Conservation (phyloP, 2,888 invertebrate species). For the Leistus spinibarbis region DNA sequence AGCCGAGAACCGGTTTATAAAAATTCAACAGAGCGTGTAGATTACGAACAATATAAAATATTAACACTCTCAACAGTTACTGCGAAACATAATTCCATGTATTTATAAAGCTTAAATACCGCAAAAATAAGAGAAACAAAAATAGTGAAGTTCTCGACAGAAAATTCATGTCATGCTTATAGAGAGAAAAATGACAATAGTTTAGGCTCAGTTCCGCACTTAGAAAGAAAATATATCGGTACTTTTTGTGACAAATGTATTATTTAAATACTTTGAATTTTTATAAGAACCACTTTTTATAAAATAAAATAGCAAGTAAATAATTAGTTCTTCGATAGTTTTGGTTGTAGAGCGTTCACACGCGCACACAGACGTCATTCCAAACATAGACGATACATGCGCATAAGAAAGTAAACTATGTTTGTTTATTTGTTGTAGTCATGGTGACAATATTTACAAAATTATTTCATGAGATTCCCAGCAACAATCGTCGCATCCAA, state of each 20-base stretch:
- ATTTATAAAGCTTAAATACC: neutral
- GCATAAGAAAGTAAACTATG: no score
- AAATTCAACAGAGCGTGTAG: neutral
- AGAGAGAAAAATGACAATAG: neutral
- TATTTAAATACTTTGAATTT: no score
- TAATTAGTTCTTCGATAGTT: no score
- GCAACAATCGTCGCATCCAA: neutral
- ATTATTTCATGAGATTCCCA: neutral
- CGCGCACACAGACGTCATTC: no score
- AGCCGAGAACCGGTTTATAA: neutral
- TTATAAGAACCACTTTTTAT: no score
- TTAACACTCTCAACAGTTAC: neutral
- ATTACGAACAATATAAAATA: neutral
- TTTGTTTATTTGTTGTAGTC: no score
- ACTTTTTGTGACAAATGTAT: no score
- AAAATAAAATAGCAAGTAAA: no score
- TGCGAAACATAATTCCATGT: neutral
- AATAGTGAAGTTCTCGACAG: neutral
- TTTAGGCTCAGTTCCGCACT: neutral
- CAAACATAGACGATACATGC: no score
- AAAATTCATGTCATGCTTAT: neutral
- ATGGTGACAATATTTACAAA: neutral
- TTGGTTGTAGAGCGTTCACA: no score
- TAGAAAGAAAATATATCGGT: neutral
- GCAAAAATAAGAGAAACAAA: neutral